Evolutionary conservation across 2,113 vertebrate species (phyloP), one percentile per base, ranked within the genome.

Genomic region (Xenopus laevis): DNA sequence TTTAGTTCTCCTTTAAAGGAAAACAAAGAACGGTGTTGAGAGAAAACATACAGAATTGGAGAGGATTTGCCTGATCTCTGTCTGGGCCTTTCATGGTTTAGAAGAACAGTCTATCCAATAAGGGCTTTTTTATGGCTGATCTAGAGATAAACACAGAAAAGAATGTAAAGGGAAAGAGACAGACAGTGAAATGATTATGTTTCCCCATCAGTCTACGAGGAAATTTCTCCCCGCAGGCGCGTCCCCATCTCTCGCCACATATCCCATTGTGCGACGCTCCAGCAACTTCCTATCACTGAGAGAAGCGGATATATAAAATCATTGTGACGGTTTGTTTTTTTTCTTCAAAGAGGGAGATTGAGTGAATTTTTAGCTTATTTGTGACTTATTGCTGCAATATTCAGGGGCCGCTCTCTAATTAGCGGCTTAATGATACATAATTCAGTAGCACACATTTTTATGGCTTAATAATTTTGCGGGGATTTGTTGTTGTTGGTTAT

Each of bases 281-380:
- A 70, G 66, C 52, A 45, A 69, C 66, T 76, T 76, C 66, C 66
- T 57, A 76, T 76, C 69, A 76, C 47, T 17, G 27, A 63, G 52
- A 55, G 57, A n/a, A 40, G 15, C 17, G 11, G 65, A 68, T 53
- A 40, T 52, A 76, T 1, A 68, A 70, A 64, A 70, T 53, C 20
- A 61, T 50, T 33, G 2, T 30, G 59, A 50, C 12, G 1, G 1
- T 47, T 47, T 12, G 1, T 11, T 50, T 50, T 50, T 10, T 50
- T 50, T 10, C 10, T 50, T 50, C 12, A 9, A 50, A 55, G 23
- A 27, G 23, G 23, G 23, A 27, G 15, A 16, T n/a, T n/a, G 15
- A 17, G 52, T 3, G 52, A 55, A 55, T 55, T 55, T 55, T 1
- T 55, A 15, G 16, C 13, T 55, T 11, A 11, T 46, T n/a, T n/a